These are phyloP conservation scores for Forbesichthys agassizii DNA, from an alignment of 2,113 vertebrate genomes.

Conservation along the genomic window DNA sequence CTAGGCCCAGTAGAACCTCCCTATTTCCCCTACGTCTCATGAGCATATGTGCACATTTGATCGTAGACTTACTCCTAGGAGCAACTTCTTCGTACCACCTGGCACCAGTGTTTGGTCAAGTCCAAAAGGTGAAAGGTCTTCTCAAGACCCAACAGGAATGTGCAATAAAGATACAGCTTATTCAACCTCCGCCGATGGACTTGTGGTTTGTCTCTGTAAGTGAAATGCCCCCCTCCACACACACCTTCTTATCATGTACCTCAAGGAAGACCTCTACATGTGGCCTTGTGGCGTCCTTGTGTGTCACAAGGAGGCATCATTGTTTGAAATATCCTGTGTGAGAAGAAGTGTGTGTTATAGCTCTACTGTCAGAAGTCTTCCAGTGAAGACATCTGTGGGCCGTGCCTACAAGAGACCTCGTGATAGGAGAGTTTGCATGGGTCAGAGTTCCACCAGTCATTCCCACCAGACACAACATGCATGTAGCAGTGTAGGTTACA, in stretches of 20 bases:
- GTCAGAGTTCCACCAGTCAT: neutral
- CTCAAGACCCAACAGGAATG: constrained; percentile 84
- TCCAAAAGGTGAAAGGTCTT: constrained; percentile 66
- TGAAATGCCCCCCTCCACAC: too few relatives aligned
- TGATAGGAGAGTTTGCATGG: neutral
- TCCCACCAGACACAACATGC: neutral
- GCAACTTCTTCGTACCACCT: constrained; percentile 47
- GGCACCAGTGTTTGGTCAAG: constrained; percentile 65
- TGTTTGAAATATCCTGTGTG: constrained; percentile 7
- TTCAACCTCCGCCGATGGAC: constrained; percentile 64
- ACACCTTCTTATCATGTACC: too few relatives aligned
- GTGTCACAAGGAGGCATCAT: neutral
- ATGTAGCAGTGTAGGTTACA: neutral
- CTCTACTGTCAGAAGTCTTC: constrained; percentile 6
- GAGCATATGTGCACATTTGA: constrained; percentile 54
- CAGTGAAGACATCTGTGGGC: neutral
- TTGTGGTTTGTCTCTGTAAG: constrained; percentile 39
- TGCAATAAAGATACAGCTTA: constrained; percentile 84
- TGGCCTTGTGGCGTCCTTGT: constrained; percentile 39
- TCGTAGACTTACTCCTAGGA: constrained; percentile 52
- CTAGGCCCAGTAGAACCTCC: constrained; percentile 42
- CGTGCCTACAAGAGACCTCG: neutral
- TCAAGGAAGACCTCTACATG: too few relatives aligned
- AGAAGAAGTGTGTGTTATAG: constrained; percentile 20
- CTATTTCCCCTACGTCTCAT: constrained; percentile 52